Conservation (phyloP, 1,140 invertebrate species). For the Atopsyche davidsoni region DNA sequence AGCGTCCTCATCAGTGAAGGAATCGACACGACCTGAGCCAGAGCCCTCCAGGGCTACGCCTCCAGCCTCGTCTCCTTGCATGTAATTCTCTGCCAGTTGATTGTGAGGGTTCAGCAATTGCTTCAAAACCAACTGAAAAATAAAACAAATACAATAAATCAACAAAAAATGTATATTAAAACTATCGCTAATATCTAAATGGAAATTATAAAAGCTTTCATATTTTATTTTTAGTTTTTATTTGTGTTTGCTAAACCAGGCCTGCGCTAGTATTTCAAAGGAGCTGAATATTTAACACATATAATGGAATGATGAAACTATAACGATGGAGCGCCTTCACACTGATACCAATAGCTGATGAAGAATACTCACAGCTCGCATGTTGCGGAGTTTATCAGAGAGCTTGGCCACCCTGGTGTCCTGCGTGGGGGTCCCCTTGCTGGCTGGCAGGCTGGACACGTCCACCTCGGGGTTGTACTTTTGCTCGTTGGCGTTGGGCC, state of each 20-base stretch:
- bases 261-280: too few relatives aligned
- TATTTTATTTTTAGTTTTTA: too few relatives aligned
- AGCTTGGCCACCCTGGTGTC: slow-evolving; percentile 37
- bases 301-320: too few relatives aligned
- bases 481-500: slow-evolving; percentile 41
- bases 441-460: slow-evolving; percentile 15
- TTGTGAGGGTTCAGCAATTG: slow-evolving; percentile 32
- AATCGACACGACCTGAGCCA: slow-evolving; percentile 33
- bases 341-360: too few relatives aligned
- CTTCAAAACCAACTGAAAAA: slow-evolving; percentile 37
- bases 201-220: too few relatives aligned
- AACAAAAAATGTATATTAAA: slow-evolving; percentile 4
- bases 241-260: too few relatives aligned
- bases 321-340: too few relatives aligned
- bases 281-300: too few relatives aligned
- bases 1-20: slow-evolving; percentile 8
- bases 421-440: slow-evolving; percentile 20
- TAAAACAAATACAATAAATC: neutral
- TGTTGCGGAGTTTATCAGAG: slow-evolving; percentile 41
- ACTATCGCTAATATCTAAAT: too few relatives aligned
- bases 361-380: slow-evolving; percentile 42
- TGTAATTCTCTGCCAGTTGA: slow-evolving; percentile 40
- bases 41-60: slow-evolving; percentile 40
- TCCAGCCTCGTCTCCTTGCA: slow-evolving; percentile 45
- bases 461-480: slow-evolving; percentile 44